A percentile compares a stretch with the other conserved stretches of the same genome.
phyloP scores from a whole-genome alignment of 2,888 invertebrate species.

The Macrostomum cliftonense region DNA sequence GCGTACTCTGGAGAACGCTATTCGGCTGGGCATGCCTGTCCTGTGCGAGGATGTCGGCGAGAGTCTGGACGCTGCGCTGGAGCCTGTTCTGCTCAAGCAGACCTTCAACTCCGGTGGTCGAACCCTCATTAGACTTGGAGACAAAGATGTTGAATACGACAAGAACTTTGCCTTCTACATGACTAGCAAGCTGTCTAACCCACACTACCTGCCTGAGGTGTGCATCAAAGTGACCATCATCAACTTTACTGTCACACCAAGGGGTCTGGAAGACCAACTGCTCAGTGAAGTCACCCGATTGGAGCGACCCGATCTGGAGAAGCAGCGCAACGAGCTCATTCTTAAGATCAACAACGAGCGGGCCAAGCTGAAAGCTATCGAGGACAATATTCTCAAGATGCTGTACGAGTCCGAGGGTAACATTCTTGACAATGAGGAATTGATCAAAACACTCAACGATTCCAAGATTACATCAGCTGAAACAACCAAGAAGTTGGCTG shows the following conservation, averaged over 20 bases:
- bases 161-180: constrained; percentile 38
- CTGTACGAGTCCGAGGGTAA: constrained; percentile 39
- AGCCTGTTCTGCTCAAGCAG: constrained; percentile 47
- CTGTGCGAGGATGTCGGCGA: constrained; percentile 36
- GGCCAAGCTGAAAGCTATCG: constrained; percentile 37
- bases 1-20: constrained; percentile 36
- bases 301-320: constrained; percentile 38
- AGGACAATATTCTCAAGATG: constrained; percentile 37
- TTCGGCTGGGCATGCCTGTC: constrained; percentile 38
- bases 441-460: constrained; percentile 37
- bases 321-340: constrained; percentile 37
- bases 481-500: constrained; percentile 31
- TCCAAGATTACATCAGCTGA: constrained; percentile 38
- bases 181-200: constrained; percentile 38
- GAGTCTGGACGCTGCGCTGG: constrained; percentile 35
- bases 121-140: constrained; percentile 35
- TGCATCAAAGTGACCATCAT: constrained; percentile 39
- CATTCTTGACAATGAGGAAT: constrained; percentile 38
- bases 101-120: constrained; percentile 41
- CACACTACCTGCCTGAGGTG: constrained; percentile 38
- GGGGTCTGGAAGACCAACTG: constrained; percentile 36
- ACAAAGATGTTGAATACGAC: constrained; percentile 38
- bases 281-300: constrained; percentile 36
- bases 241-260: constrained; percentile 37
- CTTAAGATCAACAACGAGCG: constrained; percentile 36